Evolutionary conservation across 1,140 invertebrate species (phyloP).

Genomic region (Asbolus verrucosus): DNA sequence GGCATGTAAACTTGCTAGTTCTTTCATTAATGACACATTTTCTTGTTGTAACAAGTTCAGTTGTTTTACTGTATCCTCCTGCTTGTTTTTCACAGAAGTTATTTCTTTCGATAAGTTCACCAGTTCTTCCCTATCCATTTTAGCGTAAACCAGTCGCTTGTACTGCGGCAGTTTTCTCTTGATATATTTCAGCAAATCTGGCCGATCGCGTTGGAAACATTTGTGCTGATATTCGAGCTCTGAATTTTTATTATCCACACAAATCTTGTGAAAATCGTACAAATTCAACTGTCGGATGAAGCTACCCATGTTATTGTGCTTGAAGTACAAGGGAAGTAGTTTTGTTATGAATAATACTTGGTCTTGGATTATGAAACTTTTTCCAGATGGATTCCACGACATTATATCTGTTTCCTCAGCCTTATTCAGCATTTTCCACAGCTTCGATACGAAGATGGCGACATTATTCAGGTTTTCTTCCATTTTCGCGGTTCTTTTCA

Average conservation of each 20-base stretch:
- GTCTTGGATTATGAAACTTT: slow-evolving; percentile 55
- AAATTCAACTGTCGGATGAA: slow-evolving; percentile 57
- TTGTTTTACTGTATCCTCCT: slow-evolving; percentile 45
- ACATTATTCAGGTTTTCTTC: too few relatives aligned
- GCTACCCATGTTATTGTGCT: slow-evolving; percentile 56
- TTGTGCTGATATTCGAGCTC: slow-evolving; percentile 51
- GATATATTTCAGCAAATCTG: slow-evolving; percentile 51
- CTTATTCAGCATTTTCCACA: slow-evolving; percentile 57
- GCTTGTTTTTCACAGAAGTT: slow-evolving; percentile 42
- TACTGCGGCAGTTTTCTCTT: slow-evolving; percentile 49
- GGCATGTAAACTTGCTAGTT: slow-evolving; percentile 49
- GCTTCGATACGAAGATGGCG: slow-evolving; percentile 52
- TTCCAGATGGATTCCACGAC: slow-evolving; percentile 50
- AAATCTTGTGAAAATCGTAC: slow-evolving; percentile 56
- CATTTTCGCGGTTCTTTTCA: too few relatives aligned
- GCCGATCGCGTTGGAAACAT: slow-evolving; percentile 52
- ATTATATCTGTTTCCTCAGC: slow-evolving; percentile 49
- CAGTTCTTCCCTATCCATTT: slow-evolving; percentile 4
- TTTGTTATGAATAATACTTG: slow-evolving; percentile 51
- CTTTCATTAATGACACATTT: slow-evolving; percentile 52
- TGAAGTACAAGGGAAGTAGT: slow-evolving; percentile 55
- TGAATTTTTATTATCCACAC: slow-evolving; percentile 39
- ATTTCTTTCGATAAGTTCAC: slow-evolving; percentile 13
- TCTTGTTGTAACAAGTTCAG: slow-evolving; percentile 51
- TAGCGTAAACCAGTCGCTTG: slow-evolving; percentile 22